Evolutionary conservation across 2,113 vertebrate genomes (phyloP), one percentile per base, ranked within the genome.

Genomic region (Tor tambroides): DNA sequence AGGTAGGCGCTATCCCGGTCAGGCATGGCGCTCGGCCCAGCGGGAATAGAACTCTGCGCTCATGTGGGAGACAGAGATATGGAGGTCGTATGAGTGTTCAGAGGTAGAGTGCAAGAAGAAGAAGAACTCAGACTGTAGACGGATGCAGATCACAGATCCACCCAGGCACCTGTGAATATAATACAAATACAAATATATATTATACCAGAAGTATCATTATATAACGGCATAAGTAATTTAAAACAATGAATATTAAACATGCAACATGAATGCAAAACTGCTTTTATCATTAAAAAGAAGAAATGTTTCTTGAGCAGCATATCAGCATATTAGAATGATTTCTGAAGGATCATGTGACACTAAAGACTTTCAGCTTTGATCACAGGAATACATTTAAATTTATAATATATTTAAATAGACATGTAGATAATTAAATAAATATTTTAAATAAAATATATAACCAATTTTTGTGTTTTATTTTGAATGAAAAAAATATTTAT

Each of bases 1-100:
- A 95, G 94, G 94, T 97, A 97, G 85, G 94, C 90, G 90, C 91
- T 92, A 90, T 98, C 97, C 61, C 98, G 97, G 92, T 99, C 97
- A 86, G 98, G 97, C 98, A 99, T 99, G 92, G 93, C 94, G 91
- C 94, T 92, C 11, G 88, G 93, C 93, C 93, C 93, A 89, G 91
- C 93, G 86, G 84, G 30, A 86, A 90, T 86, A 91, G 92, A 93
- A 95, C 81, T 86, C 89, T 83, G 92, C 74, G 92, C 92, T 94
- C 95, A 95, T 96, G 93, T 93, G 94, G 94, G 71, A 90, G 63
- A 77, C 82, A 77, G 65, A 30, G 61, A 65, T 32, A 56, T 14
- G 28, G 21, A 71, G 83, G 10, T 38, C 30, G 46, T n/a, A 23
- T 5, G 21, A 75, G 38, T 54, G 26, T 85, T 81, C 32, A 74